phyloP scores from a whole-genome alignment of 1,140 invertebrate species.

The Euwallacea similis region DNA sequence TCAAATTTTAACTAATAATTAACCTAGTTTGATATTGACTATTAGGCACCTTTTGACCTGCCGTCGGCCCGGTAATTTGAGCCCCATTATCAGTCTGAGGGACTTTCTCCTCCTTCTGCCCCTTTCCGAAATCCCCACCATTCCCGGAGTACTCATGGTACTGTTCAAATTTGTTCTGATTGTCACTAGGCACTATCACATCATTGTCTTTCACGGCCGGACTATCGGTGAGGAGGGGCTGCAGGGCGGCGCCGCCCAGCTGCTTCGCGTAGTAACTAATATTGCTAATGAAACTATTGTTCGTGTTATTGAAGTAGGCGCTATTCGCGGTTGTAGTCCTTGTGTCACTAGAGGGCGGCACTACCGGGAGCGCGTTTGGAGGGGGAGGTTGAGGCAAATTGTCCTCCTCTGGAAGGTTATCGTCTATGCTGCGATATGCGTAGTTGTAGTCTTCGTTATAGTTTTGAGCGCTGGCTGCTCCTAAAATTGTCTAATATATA shows the following conservation, averaged over 20 bases:
- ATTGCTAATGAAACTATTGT: conserved; percentile 50
- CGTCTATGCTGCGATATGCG: conserved; percentile 63
- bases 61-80: no score
- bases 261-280: conserved; percentile 35
- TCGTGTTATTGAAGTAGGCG: conserved; percentile 39
- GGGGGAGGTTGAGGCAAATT: conserved; percentile 36
- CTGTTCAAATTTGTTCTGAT: conserved; percentile 46
- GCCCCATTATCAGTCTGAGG: no score
- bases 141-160: conserved; percentile 52
- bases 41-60: no score
- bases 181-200: conserved; percentile 54
- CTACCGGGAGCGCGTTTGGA: neutral
- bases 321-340: conserved; percentile 53
- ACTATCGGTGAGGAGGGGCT: conserved; percentile 60
- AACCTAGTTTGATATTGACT: no score
- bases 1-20: no score
- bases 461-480: conserved; percentile 57
- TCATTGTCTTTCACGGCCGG: conserved; percentile 62
- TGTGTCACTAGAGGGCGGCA: conserved; percentile 41
- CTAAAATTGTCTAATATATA: conserved; percentile 12
- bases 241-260: conserved; percentile 47
- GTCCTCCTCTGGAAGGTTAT: conserved; percentile 50
- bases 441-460: conserved; percentile 74
- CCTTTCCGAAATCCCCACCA: no score
- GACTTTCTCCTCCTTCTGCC: no score